These are phyloP conservation scores for Ancistrus triradiatus DNA, from an alignment of 2,113 vertebrate species.

Conservation along the genomic window DNA sequence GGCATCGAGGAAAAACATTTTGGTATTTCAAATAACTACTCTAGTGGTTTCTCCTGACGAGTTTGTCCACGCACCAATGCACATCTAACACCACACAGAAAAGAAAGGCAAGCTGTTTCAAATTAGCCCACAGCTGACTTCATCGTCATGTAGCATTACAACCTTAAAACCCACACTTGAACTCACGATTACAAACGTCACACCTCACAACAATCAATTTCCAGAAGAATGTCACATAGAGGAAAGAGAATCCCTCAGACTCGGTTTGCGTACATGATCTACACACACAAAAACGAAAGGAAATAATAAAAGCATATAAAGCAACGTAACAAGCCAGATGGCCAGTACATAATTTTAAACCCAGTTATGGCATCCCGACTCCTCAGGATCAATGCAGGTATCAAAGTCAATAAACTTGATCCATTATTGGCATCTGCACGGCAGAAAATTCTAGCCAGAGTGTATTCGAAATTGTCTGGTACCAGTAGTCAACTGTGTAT, in stretches of 20 bases:
- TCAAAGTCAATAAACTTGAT: too few relatives aligned
- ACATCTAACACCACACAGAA: conserved; percentile 55
- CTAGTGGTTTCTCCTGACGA: conserved; percentile 47
- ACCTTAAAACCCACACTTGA: conserved; percentile 56
- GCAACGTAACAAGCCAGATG: background rate
- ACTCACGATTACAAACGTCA: conserved; percentile 48
- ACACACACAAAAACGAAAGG: conserved; percentile 43
- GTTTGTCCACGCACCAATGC: conserved; percentile 20
- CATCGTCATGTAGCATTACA: conserved; percentile 43
- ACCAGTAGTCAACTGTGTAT: too few relatives aligned
- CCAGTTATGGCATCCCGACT: background rate
- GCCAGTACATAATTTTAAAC: conserved; percentile 1
- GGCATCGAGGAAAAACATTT: conserved; percentile 40
- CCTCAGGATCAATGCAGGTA: background rate
- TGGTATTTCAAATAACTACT: conserved; percentile 41
- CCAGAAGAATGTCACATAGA: conserved; percentile 52
- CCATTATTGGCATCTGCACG: too few relatives aligned
- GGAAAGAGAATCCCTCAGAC: conserved; percentile 59
- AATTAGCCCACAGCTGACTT: conserved; percentile 36
- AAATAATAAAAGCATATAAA: conserved; percentile 42
- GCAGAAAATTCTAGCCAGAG: too few relatives aligned
- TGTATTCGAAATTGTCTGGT: too few relatives aligned
- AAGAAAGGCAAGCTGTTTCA: conserved; percentile 39
- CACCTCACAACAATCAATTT: conserved; percentile 48
- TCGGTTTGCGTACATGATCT: conserved; percentile 58